Conservation (phyloP, 1,140 invertebrate genomes). For the Microplitis demolitor region DNA sequence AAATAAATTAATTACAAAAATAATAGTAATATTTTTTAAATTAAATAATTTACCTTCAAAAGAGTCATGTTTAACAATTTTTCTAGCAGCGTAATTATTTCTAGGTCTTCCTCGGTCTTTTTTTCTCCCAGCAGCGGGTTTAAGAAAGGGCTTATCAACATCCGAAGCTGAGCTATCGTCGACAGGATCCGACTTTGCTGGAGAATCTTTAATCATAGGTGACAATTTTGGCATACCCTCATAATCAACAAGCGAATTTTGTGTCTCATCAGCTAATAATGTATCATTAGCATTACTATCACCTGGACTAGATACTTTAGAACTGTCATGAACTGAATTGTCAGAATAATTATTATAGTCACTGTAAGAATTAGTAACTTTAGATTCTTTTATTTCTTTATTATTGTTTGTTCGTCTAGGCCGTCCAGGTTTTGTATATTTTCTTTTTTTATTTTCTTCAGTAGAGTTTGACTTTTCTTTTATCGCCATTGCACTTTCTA, state of each 20-base stretch:
- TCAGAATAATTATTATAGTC: conserved; percentile 35
- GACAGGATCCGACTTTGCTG: conserved; percentile 39
- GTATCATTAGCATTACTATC: conserved; percentile 32
- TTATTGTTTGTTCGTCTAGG: conserved; percentile 45
- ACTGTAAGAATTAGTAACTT: background rate
- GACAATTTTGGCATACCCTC: conserved; percentile 60
- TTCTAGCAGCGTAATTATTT: conserved; percentile 39
- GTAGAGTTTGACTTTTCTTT: conserved; percentile 62
- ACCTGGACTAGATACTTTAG: conserved; percentile 30
- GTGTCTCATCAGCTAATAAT: conserved; percentile 34
- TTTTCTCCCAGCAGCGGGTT: conserved; percentile 45
- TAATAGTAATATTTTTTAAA: background rate
- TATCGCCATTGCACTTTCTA: conserved; percentile 60
- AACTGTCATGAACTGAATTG: conserved; percentile 38
- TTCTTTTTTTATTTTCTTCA: conserved; percentile 50
- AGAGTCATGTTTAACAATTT: conserved; percentile 46
- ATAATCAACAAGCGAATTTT: conserved; percentile 45
- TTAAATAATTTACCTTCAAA: conserved; percentile 44
- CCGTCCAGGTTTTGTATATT: conserved; percentile 53
- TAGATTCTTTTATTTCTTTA: conserved; percentile 38
- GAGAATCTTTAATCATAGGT: conserved; percentile 51
- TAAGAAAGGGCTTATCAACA: conserved; percentile 54
- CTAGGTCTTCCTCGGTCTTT: conserved; percentile 47
- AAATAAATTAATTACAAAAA: background rate
- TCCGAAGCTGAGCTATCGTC: conserved; percentile 44